Conservation (phyloP, 2,888 invertebrate genomes). For the Troides oblongomaculatus region DNA sequence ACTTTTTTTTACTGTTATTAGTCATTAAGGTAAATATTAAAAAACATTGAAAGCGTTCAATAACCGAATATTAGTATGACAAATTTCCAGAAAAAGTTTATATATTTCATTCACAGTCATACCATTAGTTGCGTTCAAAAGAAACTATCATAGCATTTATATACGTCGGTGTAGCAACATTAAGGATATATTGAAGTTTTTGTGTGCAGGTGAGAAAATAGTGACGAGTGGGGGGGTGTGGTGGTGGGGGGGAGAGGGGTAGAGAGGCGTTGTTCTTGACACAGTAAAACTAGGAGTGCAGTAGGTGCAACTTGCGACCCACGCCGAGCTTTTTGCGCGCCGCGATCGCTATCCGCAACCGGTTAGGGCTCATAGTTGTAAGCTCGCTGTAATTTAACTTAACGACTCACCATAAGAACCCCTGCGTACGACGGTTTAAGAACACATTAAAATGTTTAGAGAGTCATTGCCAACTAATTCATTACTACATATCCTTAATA, state of each 20-base stretch:
- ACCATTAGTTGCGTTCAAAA: neutral
- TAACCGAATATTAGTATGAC: no score
- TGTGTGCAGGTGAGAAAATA: conserved; percentile 42
- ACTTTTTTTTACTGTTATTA: no score
- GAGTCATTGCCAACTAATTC: conserved; percentile 8
- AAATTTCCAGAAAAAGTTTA: neutral
- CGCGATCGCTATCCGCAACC: conserved; percentile 53
- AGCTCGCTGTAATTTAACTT: conserved; percentile 23
- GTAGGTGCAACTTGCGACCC: conserved; percentile 71
- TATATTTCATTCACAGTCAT: neutral
- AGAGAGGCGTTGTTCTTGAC: conserved; percentile 79
- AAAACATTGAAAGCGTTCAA: no score
- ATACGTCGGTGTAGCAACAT: neutral
- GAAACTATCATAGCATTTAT: conserved; percentile 1
- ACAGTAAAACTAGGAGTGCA: conserved; percentile 80
- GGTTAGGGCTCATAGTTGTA: conserved; percentile 41
- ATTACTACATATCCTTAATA: conserved; percentile 1
- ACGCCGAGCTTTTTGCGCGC: conserved; percentile 74
- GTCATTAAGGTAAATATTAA: no score
- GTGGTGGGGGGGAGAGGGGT: conserved; percentile 50
- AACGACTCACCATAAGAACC: conserved; percentile 15
- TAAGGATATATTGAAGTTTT: conserved; percentile 33
- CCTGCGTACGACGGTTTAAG: conserved; percentile 4
- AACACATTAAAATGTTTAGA: conserved; percentile 14
- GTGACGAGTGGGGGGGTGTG: conserved; percentile 41